Conservation (phyloP, 2,113 vertebrate species). For the Brachirus orientalis region DNA sequence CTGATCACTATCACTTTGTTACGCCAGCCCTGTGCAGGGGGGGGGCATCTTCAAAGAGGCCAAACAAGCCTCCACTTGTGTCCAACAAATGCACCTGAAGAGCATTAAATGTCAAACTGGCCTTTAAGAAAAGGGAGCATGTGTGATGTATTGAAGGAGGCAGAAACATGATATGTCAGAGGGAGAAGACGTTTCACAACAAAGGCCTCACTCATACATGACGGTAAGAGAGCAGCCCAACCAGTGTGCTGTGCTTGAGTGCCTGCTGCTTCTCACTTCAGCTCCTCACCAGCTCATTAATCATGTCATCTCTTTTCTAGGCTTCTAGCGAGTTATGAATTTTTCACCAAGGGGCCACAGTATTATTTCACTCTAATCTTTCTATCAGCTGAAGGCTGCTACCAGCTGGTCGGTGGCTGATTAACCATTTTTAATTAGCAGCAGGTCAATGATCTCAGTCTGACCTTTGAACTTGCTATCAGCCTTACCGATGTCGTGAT, state of each 20-base stretch:
- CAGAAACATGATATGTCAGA: slow-evolving; percentile 62
- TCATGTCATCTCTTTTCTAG: slow-evolving; percentile 38
- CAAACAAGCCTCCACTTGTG: slow-evolving; percentile 28
- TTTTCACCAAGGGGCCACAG: slow-evolving; percentile 65
- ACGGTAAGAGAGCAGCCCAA: slow-evolving; percentile 45
- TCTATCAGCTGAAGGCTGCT: slow-evolving; percentile 22
- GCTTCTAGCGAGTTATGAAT: slow-evolving; percentile 67
- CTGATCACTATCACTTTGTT: too few species aligned
- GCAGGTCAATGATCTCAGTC: background rate
- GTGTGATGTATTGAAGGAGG: slow-evolving; percentile 48
- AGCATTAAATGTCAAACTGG: slow-evolving; percentile 74
- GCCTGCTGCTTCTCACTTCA: slow-evolving; percentile 33
- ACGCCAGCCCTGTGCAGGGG: too few species aligned
- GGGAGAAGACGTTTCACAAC: slow-evolving; percentile 51
- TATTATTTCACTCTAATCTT: slow-evolving; percentile 47
- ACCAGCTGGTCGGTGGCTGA: slow-evolving; percentile 49
- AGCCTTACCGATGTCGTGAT: slow-evolving; percentile 83
- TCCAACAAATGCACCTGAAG: slow-evolving; percentile 52
- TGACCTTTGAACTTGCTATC: slow-evolving; percentile 20
- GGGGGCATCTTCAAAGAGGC: slow-evolving; percentile 49
- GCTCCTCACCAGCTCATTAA: too few species aligned
- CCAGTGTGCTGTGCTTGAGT: slow-evolving; percentile 34
- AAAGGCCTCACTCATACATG: slow-evolving; percentile 52
- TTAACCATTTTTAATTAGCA: background rate
- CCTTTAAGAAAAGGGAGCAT: slow-evolving; percentile 62